Percentiles rank a stretch among this genome's conserved stretches.
phyloP scores from a whole-genome alignment of 2,797 vertebrate genomes.

The Yasuhikotakia modesta region DNA sequence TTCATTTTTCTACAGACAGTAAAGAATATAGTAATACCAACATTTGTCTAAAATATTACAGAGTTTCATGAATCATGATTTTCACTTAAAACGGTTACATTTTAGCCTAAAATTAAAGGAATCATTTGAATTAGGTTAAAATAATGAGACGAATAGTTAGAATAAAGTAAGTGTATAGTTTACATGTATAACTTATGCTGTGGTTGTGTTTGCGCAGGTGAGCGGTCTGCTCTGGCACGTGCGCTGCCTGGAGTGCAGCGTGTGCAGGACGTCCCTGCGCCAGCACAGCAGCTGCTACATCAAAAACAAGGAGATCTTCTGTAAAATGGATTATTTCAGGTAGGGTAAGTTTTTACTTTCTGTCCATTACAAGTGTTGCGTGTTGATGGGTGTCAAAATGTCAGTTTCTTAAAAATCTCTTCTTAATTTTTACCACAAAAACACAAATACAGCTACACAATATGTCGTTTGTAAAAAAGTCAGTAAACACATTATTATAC shows the following conservation, averaged over 20 bases:
- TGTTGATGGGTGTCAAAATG: background rate
- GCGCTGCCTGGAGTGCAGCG: slow-evolving; percentile 95
- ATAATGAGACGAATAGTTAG: too few species aligned
- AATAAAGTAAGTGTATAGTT: too few species aligned
- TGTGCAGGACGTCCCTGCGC: slow-evolving; percentile 93
- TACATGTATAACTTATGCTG: too few species aligned
- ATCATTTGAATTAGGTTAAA: too few species aligned
- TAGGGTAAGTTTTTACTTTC: slow-evolving; percentile 84
- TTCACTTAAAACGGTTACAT: too few species aligned
- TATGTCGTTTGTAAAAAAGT: background rate
- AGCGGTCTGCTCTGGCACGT: slow-evolving; percentile 99
- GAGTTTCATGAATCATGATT: too few species aligned
- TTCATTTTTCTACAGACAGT: too few species aligned
- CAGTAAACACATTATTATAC: too few species aligned
- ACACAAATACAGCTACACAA: too few species aligned
- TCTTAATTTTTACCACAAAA: background rate
- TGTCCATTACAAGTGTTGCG: slow-evolving; percentile 8
- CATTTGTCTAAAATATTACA: too few species aligned
- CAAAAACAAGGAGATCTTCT: slow-evolving; percentile 99
- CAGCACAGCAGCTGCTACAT: slow-evolving; percentile 99
- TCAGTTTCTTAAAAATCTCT: background rate
- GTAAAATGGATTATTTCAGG: slow-evolving; percentile 99
- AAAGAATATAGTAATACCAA: too few species aligned
- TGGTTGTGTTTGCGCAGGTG: slow-evolving; percentile 77
- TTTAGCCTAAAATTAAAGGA: too few species aligned